Base-by-base conservation (phyloP, 2,888 invertebrate species). In the Eubasilissa splendida region DNA sequence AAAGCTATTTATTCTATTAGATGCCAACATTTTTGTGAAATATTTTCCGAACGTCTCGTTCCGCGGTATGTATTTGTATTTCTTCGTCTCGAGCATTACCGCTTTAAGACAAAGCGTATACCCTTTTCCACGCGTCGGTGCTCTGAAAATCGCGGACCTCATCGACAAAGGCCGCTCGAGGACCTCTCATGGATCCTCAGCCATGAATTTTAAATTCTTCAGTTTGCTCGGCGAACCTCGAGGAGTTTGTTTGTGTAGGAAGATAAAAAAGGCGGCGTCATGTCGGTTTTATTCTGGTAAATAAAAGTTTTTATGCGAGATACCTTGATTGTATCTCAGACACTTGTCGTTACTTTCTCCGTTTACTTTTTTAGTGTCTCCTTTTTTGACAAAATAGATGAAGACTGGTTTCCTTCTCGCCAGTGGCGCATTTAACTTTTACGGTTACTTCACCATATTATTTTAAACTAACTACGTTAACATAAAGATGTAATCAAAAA, bases 151-250 rank as follows among this genome's bases (percentile, higher is more conserved):
- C 59, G 74, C 56, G 52, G 74, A 74, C 59, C 58, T 74, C 74
- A 59, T 74, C 74, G 74, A 33, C 58, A 54, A 70, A 70, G 70
- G 33, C 14, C 53, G 22, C 53, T 70, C 12, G 22, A 70, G 54
- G 54, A 70, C 70, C 50, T 53, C 53, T 53, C 54, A 22, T 70
- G 53, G 14, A 70, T 70, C 54, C 70, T 70, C 70, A 42, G 56
- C 66, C 77, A 81, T 83, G 81, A 83, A 83, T 83, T 83, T 83
- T 81, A 83, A 80, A 83, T 81, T 82, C 76, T 63, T 50, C 63
- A 79, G 83, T 81, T 83, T 83, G 58, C 79, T 71, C 54, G 66
- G 71, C 53, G 52, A 79, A 63, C 50, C 76, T 76, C 71, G 11
- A 63, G 22, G 59, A 53, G 8, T 31, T 11, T 70, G 22, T 31